These are phyloP conservation scores for Alectoris magna DNA, from an alignment of 2,797 vertebrate genomes.

Conservation along the genomic window DNA sequence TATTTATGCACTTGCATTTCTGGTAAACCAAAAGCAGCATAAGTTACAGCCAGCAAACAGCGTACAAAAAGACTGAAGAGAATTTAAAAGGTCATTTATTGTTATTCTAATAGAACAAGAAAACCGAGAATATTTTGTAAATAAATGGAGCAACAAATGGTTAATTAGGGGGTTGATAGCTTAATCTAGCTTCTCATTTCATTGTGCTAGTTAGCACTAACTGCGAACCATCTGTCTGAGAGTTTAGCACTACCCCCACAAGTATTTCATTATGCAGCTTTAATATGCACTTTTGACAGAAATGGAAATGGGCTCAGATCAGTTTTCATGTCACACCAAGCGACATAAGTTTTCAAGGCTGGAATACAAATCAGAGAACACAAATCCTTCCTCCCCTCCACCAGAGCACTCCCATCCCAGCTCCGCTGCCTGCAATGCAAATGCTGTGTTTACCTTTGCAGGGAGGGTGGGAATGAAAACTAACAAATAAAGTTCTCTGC, in stretches of 20 bases:
- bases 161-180: slow-evolving; percentile 71
- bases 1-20: slow-evolving; percentile 41
- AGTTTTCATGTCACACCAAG: slow-evolving; percentile 66
- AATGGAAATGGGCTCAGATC: slow-evolving; percentile 66
- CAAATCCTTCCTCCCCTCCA: slow-evolving; percentile 12
- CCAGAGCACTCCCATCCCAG: not conserved
- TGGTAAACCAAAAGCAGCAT: slow-evolving; percentile 29
- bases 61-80: slow-evolving; percentile 25
- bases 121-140: slow-evolving; percentile 35
- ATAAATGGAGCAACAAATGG: slow-evolving; percentile 72
- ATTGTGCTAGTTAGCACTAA: slow-evolving; percentile 73
- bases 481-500: not conserved
- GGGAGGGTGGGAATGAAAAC: slow-evolving; percentile 8
- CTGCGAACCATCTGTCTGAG: slow-evolving; percentile 77
- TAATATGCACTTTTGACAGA: slow-evolving; percentile 66
- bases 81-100: slow-evolving; percentile 50
- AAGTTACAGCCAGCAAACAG: slow-evolving; percentile 25
- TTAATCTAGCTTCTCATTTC: slow-evolving; percentile 75
- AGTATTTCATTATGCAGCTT: slow-evolving; percentile 70
- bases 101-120: slow-evolving; percentile 51
- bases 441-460: slow-evolving; percentile 8
- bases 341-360: slow-evolving; percentile 52
- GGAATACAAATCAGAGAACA: slow-evolving; percentile 65
- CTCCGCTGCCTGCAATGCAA: not conserved
- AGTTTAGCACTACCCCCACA: slow-evolving; percentile 73